Conservation (phyloP, 2,113 vertebrate genomes). For the Todiramphus chloris region DNA sequence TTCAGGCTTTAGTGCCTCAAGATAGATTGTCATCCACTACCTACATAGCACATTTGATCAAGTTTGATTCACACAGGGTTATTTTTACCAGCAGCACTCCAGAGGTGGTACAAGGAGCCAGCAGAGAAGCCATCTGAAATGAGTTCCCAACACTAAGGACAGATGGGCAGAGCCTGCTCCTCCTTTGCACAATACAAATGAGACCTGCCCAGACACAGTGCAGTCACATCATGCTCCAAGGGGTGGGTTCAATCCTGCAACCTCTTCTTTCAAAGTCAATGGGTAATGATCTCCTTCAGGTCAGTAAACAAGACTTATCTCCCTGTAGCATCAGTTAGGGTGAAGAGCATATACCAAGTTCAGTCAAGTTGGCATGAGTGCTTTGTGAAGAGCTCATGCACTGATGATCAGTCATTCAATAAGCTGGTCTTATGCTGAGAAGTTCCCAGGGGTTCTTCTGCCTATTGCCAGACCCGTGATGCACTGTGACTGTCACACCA, state of each 20-base stretch:
- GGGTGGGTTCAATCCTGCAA: background rate
- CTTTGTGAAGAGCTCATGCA: background rate
- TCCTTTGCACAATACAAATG: fast-evolving
- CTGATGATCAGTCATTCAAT: constrained; percentile 27
- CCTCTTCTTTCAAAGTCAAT: background rate
- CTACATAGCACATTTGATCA: background rate
- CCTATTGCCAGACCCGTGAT: background rate
- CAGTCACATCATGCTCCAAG: background rate
- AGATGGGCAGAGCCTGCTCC: fast-evolving
- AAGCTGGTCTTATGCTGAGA: constrained; percentile 33
- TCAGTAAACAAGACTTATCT: background rate
- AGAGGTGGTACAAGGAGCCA: background rate
- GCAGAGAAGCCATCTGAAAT: background rate
- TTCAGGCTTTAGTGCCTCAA: background rate
- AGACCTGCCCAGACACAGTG: background rate
- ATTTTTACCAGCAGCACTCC: background rate
- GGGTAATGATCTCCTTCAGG: background rate
- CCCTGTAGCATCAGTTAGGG: background rate
- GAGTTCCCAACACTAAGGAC: background rate
- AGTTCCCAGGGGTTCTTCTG: constrained; percentile 30
- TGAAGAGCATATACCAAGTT: background rate
- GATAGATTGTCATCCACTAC: background rate
- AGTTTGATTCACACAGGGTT: background rate
- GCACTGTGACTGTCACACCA: constrained; percentile 9
- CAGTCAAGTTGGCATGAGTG: background rate